Evolutionary conservation across 1,140 invertebrate genomes (phyloP).

Genomic region (Mylabris phalerata): DNA sequence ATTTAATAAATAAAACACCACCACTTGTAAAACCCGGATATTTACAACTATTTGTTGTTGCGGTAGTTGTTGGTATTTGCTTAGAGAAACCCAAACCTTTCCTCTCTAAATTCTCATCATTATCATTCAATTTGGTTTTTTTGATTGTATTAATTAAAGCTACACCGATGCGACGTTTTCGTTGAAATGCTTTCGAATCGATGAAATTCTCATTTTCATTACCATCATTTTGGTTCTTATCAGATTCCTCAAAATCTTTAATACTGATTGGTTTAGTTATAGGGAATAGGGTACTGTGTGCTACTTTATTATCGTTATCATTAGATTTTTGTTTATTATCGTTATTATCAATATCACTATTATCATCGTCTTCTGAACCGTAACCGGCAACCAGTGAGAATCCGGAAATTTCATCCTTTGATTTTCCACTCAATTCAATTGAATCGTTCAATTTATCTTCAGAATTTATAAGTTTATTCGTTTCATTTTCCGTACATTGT

Average conservation of each 20-base stretch:
- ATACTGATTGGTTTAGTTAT: slow-evolving; percentile 37
- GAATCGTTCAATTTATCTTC: background rate
- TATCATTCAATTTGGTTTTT: slow-evolving; percentile 17
- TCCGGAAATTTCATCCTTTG: slow-evolving; percentile 21
- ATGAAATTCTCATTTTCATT: slow-evolving; percentile 26
- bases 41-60: slow-evolving; percentile 28
- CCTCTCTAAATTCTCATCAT: slow-evolving; percentile 12
- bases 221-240: slow-evolving; percentile 17
- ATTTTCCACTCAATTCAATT: slow-evolving; percentile 9
- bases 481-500: too few species aligned
- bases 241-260: slow-evolving; percentile 26
- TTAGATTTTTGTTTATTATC: too few species aligned
- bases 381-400: slow-evolving; percentile 53
- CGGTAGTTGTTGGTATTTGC: slow-evolving; percentile 31
- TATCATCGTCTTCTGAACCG: slow-evolving; percentile 49
- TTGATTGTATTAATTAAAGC: slow-evolving; percentile 31
- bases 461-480: too few species aligned
- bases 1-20: slow-evolving; percentile 41
- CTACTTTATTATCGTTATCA: background rate
- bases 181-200: slow-evolving; percentile 39
- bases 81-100: slow-evolving; percentile 37
- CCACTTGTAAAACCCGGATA: slow-evolving; percentile 31
- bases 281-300: slow-evolving; percentile 42
- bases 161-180: slow-evolving; percentile 36
- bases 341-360: slow-evolving; percentile 22